phyloP scores from a whole-genome alignment of 1,140 invertebrate species.

The Aphis craccivora region DNA sequence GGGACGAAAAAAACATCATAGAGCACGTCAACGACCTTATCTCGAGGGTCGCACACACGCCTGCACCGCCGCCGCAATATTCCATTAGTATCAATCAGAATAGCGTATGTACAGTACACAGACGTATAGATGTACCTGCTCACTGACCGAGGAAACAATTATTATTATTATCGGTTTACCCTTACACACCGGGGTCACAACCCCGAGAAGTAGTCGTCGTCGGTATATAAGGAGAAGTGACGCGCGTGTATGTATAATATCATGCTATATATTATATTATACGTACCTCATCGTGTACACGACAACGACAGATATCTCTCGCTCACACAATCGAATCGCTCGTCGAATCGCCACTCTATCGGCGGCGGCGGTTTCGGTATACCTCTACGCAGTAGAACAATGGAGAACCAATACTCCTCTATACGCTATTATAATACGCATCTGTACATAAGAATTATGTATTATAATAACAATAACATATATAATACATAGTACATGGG shows the following conservation, averaged over 20 bases:
- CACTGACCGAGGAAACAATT: neutral
- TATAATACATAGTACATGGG: neutral
- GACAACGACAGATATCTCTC: neutral
- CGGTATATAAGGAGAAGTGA: neutral
- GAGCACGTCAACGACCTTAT: slow-evolving; percentile 42
- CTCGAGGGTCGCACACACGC: neutral
- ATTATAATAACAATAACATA: neutral
- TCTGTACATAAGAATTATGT: neutral
- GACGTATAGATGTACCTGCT: neutral
- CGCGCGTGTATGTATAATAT: neutral
- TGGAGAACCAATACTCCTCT: neutral
- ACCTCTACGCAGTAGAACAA: neutral
- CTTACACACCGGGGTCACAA: slow-evolving; percentile 33
- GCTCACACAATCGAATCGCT: neutral
- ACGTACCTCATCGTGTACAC: neutral
- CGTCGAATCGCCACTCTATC: neutral
- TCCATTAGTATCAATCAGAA: slow-evolving; percentile 49
- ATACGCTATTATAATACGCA: neutral
- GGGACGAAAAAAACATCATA: neutral
- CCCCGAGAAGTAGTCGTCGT: slow-evolving; percentile 21
- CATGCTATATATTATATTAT: neutral
- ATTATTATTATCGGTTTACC: slow-evolving; percentile 27
- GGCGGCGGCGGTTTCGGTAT: neutral
- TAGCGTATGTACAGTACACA: neutral
- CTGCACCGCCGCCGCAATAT: neutral